phyloP scores from a whole-genome alignment of 2,888 invertebrate species.

The Microchrysa polita region DNA sequence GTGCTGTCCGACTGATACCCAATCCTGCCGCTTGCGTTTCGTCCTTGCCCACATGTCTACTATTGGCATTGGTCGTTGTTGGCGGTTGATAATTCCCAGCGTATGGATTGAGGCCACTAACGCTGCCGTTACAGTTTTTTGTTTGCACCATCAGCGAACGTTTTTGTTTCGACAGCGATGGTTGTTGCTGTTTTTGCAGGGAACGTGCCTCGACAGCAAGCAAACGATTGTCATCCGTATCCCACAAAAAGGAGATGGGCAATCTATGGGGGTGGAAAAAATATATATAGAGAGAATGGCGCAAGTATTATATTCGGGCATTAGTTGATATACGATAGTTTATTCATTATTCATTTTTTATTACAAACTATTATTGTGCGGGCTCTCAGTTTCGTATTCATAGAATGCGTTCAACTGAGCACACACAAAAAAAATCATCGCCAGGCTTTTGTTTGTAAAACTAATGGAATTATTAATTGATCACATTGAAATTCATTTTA shows the following conservation, averaged over 20 bases:
- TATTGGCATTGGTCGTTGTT: constrained; percentile 15
- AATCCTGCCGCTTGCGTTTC: background rate
- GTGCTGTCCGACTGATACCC: constrained; percentile 27
- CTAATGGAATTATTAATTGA: too few species aligned
- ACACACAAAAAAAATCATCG: too few species aligned
- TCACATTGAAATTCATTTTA: too few species aligned
- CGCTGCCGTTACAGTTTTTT: constrained; percentile 35
- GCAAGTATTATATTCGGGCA: background rate
- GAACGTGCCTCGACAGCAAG: constrained; percentile 83
- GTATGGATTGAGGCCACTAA: constrained; percentile 24
- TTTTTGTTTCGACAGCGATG: constrained; percentile 18
- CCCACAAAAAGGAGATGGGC: constrained; percentile 83
- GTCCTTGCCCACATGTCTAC: constrained; percentile 21
- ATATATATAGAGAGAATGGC: background rate
- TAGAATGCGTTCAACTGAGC: too few species aligned
- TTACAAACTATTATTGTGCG: too few species aligned
- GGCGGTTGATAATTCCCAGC: constrained; percentile 43
- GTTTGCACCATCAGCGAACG: background rate
- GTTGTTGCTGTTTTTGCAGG: constrained; percentile 62
- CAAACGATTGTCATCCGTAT: constrained; percentile 83
- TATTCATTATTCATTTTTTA: background rate
- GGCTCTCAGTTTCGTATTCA: too few species aligned
- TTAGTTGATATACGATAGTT: constrained; percentile 1
- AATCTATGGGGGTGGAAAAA: constrained; percentile 67
- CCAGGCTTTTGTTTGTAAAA: too few species aligned